Evolutionary conservation across 2,888 invertebrate species (phyloP).

Genomic region (Ormyrus labotus): DNA sequence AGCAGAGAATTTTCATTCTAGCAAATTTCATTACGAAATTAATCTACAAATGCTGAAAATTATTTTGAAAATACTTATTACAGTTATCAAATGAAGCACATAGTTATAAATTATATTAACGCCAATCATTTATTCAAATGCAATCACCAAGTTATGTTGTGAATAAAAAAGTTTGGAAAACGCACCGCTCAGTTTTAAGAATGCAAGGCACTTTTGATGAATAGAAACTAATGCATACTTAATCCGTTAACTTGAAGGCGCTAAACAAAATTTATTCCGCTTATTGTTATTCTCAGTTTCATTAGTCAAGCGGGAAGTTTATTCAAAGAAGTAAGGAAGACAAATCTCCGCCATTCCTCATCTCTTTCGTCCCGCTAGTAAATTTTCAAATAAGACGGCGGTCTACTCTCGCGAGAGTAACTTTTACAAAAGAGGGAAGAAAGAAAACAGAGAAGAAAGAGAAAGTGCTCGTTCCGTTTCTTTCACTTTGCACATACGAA

Average conservation of each 20-base stretch:
- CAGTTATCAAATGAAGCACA: no score
- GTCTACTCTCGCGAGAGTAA: conserved; percentile 47
- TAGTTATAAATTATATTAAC: no score
- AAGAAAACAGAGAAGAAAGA: conserved; percentile 10
- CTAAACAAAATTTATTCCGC: conserved; percentile 49
- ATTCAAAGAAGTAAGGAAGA: conserved; percentile 54
- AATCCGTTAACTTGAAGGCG: conserved; percentile 20
- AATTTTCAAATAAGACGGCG: conserved; percentile 52
- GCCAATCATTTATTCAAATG: no score
- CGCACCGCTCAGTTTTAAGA: no score
- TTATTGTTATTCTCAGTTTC: conserved; percentile 54
- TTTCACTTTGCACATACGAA: conserved; percentile 51
- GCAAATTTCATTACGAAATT: no score
- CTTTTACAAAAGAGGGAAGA: conserved; percentile 32
- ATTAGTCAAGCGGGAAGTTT: conserved; percentile 48
- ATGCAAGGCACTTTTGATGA: not conserved
- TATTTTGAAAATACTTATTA: no score
- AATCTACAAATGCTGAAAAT: no score
- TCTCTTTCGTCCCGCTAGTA: conserved; percentile 45
- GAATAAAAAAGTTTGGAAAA: no score
- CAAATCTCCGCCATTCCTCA: conserved; percentile 51
- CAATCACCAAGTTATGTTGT: no score
- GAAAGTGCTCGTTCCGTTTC: conserved; percentile 42
- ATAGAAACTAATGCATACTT: conserved; percentile 29
- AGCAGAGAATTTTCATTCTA: no score